Evolutionary conservation across 2,113 vertebrate genomes (phyloP), one percentile per base, ranked within the genome.

Genomic region (Petrocephalus zakoni): DNA sequence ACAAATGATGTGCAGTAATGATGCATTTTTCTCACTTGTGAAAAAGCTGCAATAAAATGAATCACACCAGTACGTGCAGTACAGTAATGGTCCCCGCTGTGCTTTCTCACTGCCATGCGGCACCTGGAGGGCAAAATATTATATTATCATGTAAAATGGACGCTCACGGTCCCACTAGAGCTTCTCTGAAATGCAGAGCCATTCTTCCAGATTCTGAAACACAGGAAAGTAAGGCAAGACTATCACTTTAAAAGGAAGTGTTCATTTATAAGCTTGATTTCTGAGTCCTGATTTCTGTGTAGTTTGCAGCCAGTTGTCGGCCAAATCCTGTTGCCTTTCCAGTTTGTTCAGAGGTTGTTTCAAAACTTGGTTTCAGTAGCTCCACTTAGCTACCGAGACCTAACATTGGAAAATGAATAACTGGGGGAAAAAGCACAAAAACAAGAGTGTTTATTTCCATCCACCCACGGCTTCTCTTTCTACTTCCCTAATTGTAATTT

Each of bases 291-390:
- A 64, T 88, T 92, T 34, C 93, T 93, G 84, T 96, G 94, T 10
- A 96, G 93, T 87, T 96, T 96, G 91, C 95, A 96, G 83, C 95
- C 95, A 0, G 96, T 96, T 52, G 95, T 95, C 42, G 96, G 92
- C 95, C 95, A 96, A 88, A 96, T 95, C 90, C 87, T 93, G 22
- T 96, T 94, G 47, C 94, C 95, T 21, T 78, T 92, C 95, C 95
- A 96, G 17, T 85, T 5, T 94, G 88, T 92, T 93, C 87, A 96
- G 92, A 42, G 91, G 91, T 0, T 95, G 49, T 7, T 87, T 92
- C 95, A 95, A 95, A 47, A 34, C 89, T 90, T 96, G 95, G 42
- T 68, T 90, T 87, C 89, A 92, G 92, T 96, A 96, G 92, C 94
- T 94, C 95, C 95, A 96, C 82, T 90, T 93, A 52, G 94, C 93